Base-by-base conservation (phyloP, 2,797 vertebrate genomes). In the Coreius guichenoti region DNA sequence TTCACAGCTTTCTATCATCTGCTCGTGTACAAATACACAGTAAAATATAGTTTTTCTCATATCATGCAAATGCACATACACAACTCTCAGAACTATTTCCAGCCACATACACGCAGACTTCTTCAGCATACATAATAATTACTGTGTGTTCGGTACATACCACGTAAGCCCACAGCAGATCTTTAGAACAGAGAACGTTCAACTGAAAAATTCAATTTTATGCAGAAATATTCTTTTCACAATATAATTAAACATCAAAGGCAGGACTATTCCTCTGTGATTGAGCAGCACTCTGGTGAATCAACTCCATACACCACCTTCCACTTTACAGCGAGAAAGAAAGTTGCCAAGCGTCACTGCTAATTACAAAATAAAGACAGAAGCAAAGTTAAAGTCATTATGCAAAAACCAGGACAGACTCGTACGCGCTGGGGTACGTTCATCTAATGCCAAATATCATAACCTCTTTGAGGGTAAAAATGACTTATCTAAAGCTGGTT, bases 231-330 rank as follows among this genome's bases (percentile, higher is more conserved):
- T 95, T 95, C 94, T 93, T 95, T 95, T 95, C 95, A 95, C 94
- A 95, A 95, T 95, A 95, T 93, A 94, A 95, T 95, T 95, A 95
- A 95, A 95, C 94, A 95, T 96, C 95, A 96, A 95, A 96, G 94
- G 89, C 92, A 85, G 93, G 93, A 93, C 91, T 94, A 95, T 95
- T 96, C 95, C 95, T 93, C 94, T 94, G 95, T 95, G 95, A 95
- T 95, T 92, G 93, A 92, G 56, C 82, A 92, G 93, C 93, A 94
- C 94, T 93, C 93, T 84, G 92, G 93, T 91, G 94, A 94, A 94
- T 93, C 94, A 92, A 90, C 92, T 91, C 90, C 91, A 90, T 63
- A 91, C 91, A 90, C 91, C 89, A 91, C 88, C 88, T 91, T 93
- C 91, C 92, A 92, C 92, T 93, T 92, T 93, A 91, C 91, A 88